Evolutionary conservation across 2,797 vertebrate species (phyloP).

Genomic region (Mus spretus): DNA sequence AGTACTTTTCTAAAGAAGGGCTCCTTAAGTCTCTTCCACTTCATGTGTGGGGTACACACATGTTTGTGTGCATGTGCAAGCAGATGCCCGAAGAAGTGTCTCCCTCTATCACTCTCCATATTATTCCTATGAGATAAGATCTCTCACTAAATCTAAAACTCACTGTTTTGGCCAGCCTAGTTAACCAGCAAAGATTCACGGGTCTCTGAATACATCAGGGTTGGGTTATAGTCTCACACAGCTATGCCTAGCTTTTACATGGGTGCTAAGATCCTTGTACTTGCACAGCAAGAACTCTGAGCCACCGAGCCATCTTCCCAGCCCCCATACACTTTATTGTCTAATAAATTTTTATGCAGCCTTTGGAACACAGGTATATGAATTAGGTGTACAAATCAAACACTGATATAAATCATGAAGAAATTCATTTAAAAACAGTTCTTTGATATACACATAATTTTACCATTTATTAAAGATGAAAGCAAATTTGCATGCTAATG

Average conservation of each 20-base stretch:
- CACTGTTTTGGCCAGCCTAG: not conserved
- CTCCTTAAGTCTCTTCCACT: not conserved
- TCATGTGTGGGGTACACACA: not conserved
- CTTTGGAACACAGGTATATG: not conserved
- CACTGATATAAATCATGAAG: conserved; percentile 47
- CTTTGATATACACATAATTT: conserved; percentile 40
- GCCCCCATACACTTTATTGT: not conserved
- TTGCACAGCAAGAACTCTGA: not conserved
- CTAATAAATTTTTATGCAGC: not conserved
- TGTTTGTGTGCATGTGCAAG: not conserved
- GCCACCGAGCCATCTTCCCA: not conserved
- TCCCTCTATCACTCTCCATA: not conserved
- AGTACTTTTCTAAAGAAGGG: not conserved
- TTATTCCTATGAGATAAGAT: not conserved
- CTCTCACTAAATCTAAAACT: not conserved
- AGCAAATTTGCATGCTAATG: conserved; percentile 46
- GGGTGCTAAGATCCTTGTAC: not conserved
- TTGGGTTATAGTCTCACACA: not conserved
- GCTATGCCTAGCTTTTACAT: not conserved
- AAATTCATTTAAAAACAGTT: conserved; percentile 42
- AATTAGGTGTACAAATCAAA: conserved; percentile 24
- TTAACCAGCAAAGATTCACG: not conserved
- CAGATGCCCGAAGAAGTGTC: not conserved
- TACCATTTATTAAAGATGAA: conserved; percentile 51
- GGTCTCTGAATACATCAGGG: not conserved